Evolutionary conservation across 2,888 invertebrate species (phyloP), one percentile per base, ranked within the genome.

Genomic region (Aspidapion aeneum): DNA sequence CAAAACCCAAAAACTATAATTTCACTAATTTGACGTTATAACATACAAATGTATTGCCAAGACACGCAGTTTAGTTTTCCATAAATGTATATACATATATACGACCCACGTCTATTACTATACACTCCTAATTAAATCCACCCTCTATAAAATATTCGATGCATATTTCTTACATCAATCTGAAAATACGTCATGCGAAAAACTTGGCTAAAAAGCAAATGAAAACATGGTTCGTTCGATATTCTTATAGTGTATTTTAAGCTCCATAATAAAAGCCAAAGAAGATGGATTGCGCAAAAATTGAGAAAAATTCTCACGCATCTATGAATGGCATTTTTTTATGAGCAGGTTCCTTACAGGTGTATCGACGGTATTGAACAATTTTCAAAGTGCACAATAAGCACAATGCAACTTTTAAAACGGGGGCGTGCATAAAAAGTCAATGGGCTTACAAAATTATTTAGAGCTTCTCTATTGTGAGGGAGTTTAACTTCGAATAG

Each of bases 221-320:
- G n/a, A n/a, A n/a, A n/a, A n/a, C n/a, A n/a, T n/a, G n/a, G n/a
- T n/a, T n/a, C n/a, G n/a, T n/a, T n/a, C n/a, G n/a, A n/a, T n/a
- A n/a, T n/a, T n/a, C n/a, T n/a, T n/a, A n/a, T n/a, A n/a, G n/a
- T n/a, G 35, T 35, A 35, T 35, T 35, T 35, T 35, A 7, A 35
- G 5, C 35, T 35, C 35, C 35, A 35, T 35, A 55, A 50, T 61
- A 57, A 63, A 61, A 61, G 21, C 55, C 50, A 49, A 64, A 63
- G 67, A 65, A 68, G 69, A 67, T 64, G 67, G 66, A 71, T 70
- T 71, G 69, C 68, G 68, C 66, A 68, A 67, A 62, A 56, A 35
- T 35, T 35, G 5, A 35, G 35, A 35, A 35, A 35, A 12, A 66
- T 69, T 71, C 71, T 68, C 70, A 71, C 71, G 69, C 58, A 59